Evolutionary conservation across 2,797 vertebrate genomes (phyloP), one percentile per base, ranked within the genome.

Genomic region (Perodicticus potto): DNA sequence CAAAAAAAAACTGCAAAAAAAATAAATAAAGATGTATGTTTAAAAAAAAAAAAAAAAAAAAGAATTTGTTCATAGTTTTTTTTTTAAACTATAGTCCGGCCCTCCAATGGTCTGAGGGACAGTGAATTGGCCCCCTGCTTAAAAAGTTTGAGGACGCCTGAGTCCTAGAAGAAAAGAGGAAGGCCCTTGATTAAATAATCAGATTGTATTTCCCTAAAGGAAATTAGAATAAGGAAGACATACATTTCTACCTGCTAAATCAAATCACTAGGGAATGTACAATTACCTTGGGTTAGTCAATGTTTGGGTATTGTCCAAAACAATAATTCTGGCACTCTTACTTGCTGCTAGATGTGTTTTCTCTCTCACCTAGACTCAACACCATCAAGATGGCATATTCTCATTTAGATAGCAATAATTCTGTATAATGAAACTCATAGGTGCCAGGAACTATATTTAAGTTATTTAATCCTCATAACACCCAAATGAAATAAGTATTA

Each of bases 161-260:
- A 40, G 40, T 40, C 37, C 34, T 45, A 19, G 7, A 77, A 76
- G 49, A 32, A 76, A 86, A 74, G 69, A 7, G 25, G 16, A 90
- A 84, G 93, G 4, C 14, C 32, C 27, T 74, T 70, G 7, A 74
- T 74, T 77, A 63, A 73, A 65, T 57, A 53, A 85, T 82, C 59
- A 70, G 4, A 83, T 76, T 94, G 69, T 92, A 34, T 95, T 63
- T 91, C 37, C 80, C 73, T 73, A 57, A 80, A 57, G 49, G 57
- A 88, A 91, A 83, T 67, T 49, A 88, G 37, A 96, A 40, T 14
- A 96, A 23, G 43, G n/a, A 91, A 94, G 37, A 3, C 53, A 57
- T 10, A 1, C 73, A 82, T 91, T 92, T 85, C 72, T 20, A 82
- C 70, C n/a, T 78, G 29, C 3, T 84, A 93, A 96, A 78, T 69